phyloP scores from a whole-genome alignment of 2,113 vertebrate genomes.

The Pseudopodoces humilis region DNA sequence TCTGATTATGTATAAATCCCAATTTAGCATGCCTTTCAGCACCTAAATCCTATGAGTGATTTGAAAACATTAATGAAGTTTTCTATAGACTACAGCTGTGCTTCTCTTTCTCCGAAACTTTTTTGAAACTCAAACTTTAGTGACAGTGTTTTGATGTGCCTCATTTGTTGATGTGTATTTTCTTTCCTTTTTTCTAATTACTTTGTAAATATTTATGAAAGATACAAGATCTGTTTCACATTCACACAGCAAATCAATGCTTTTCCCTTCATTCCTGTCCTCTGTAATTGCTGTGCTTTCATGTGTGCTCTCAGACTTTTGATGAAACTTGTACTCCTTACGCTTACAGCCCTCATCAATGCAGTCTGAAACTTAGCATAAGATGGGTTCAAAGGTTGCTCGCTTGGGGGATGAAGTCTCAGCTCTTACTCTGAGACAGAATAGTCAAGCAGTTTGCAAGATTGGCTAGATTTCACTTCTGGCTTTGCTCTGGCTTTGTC shows the following conservation, averaged over 20 bases:
- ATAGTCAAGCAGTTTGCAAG: not conserved
- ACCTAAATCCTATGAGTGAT: constrained; percentile 73
- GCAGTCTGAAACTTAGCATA: not conserved
- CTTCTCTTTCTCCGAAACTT: constrained; percentile 51
- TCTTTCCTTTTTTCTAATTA: constrained; percentile 35
- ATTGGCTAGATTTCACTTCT: constrained; percentile 7
- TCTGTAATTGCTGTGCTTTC: not conserved
- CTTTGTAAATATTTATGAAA: constrained; percentile 60
- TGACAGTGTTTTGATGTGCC: constrained; percentile 61
- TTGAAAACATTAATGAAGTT: constrained; percentile 75
- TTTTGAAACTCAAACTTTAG: constrained; percentile 54
- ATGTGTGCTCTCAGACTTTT: not conserved
- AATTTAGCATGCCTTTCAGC: constrained; percentile 76
- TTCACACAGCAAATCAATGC: not conserved
- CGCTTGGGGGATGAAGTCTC: not conserved
- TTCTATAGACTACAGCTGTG: constrained; percentile 59
- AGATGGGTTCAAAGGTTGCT: constrained; percentile 17
- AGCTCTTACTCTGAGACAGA: not conserved
- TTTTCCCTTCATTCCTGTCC: not conserved
- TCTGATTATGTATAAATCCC: constrained; percentile 78
- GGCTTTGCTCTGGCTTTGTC: constrained; percentile 11
- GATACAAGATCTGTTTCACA: constrained; percentile 31
- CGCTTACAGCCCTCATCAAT: not conserved
- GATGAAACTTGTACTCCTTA: not conserved
- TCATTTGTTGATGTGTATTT: constrained; percentile 53